phyloP scores from a whole-genome alignment of 1,140 invertebrate genomes.

The Cecropterus lyciades region DNA sequence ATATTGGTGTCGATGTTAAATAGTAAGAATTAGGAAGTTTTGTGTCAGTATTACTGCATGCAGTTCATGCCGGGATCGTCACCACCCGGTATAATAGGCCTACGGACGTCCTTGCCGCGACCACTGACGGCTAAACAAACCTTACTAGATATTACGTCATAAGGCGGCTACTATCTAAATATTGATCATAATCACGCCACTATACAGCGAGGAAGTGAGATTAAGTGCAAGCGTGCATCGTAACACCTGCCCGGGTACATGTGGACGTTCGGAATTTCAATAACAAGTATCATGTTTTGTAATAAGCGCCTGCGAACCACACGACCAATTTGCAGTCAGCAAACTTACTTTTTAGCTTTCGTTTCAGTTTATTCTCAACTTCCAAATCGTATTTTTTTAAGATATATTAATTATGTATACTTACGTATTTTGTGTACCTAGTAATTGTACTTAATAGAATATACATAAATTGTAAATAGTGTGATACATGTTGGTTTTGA shows the following conservation, averaged over 20 bases:
- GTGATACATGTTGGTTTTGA: too few relatives aligned
- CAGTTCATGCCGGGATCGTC: conserved; percentile 44
- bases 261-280: conserved; percentile 2
- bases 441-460: too few relatives aligned
- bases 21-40: background rate
- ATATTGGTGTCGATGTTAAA: too few relatives aligned
- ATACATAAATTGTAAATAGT: too few relatives aligned
- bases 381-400: background rate
- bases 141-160: conserved; percentile 64
- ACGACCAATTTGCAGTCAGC: conserved; percentile 1
- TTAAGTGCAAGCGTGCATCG: conserved; percentile 58
- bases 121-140: conserved; percentile 58
- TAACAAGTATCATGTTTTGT: conserved; percentile 10
- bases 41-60: conserved; percentile 20
- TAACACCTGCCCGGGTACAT: conserved; percentile 50
- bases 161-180: conserved; percentile 60
- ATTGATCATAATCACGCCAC: conserved; percentile 77
- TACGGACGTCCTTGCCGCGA: conserved; percentile 57
- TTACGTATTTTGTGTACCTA: background rate
- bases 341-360: background rate
- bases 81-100: conserved; percentile 49
- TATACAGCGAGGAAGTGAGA: conserved; percentile 50
- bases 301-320: conserved; percentile 1
- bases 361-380: background rate
- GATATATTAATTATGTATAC: background rate